Base-by-base conservation (phyloP, 2,113 vertebrate genomes). In the Larimichthys crocea region DNA sequence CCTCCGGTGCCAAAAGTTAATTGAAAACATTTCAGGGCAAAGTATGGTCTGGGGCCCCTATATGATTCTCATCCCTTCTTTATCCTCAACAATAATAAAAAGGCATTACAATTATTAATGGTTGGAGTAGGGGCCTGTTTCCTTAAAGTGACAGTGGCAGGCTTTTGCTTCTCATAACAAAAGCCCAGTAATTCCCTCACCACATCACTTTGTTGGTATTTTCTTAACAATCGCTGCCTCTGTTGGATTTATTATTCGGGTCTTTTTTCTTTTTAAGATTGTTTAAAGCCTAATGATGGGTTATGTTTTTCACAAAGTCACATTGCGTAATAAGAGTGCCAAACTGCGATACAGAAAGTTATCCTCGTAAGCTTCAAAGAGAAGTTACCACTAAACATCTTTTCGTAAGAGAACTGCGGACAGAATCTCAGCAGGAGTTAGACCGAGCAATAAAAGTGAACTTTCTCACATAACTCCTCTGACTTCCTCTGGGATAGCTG, bases 31-130 rank as follows among this genome's bases (percentile, higher is more conserved):
- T 89, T 86, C 80, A 86, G 80, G 81, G 67, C 93, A 96, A 95
- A 96, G 95, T 96, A 92, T 85, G 93, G 93, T 95, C 83, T 81
- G 91, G 94, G 94, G 92, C 70, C 86, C 78, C 82, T 35, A 7
- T 90, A 94, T 88, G 0, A 79, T 92, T 94, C 91, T 91, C 93
- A 96, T 92, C 90, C 93, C 92, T 94, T 96, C 95, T 95, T 95
- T 96, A 96, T 96, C 94, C 94, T 93, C 93, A 94, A 94, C 92
- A 96, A 96, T 96, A 96, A 96, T 95, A 95, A 95, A 95, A 88
- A 91, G 95, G 92, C 93, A 94, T 95, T 96, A 96, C 95, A 96
- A 95, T 96, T 91, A 90, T 90, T 86, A 90, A 89, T 88, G 85
- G 83, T 26, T 53, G 79, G 64, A 77, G 50, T n/a, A 16, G 74